These are phyloP conservation scores for Sternarchorhynchus goeldii DNA, from an alignment of 2,797 vertebrate species.

Conservation along the genomic window DNA sequence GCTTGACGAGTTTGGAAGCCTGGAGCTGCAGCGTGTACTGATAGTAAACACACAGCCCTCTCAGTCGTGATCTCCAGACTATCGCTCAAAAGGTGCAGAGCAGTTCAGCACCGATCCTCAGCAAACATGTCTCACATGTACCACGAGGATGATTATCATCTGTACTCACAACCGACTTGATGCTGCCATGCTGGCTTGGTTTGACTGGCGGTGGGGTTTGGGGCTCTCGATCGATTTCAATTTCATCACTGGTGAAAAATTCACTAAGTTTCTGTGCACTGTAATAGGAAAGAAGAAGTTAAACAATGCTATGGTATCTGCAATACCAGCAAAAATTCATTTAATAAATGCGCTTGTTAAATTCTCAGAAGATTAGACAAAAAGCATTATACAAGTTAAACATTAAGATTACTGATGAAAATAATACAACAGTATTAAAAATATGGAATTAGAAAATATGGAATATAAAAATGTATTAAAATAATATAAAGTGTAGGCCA, in stretches of 20 bases:
- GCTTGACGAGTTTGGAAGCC: conserved; percentile 95
- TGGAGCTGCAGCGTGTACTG: conserved; percentile 64
- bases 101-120: background rate
- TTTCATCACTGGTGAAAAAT: conserved; percentile 94
- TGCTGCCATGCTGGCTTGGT: conserved; percentile 81
- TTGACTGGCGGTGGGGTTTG: conserved; percentile 70
- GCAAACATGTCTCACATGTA: background rate
- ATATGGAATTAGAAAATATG: no score
- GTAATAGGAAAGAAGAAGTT: conserved; percentile 29
- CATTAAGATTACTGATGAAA: no score
- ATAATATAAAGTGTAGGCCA: no score
- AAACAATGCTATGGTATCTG: background rate
- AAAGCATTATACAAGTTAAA: no score
- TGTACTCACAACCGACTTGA: conserved; percentile 89
- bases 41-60: conserved; percentile 9
- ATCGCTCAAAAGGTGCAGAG: background rate
- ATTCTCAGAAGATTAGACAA: no score
- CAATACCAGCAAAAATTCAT: no score
- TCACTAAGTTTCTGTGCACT: conserved; percentile 97
- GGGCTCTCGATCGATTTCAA: conserved; percentile 83
- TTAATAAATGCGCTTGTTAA: no score
- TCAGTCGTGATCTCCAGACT: background rate
- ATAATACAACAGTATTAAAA: no score
- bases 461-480: no score
- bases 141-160: background rate